Percentiles rank a stretch among this genome's conserved stretches.
phyloP scores from a whole-genome alignment of 1,140 invertebrate genomes.

The Listronotus bonariensis region DNA sequence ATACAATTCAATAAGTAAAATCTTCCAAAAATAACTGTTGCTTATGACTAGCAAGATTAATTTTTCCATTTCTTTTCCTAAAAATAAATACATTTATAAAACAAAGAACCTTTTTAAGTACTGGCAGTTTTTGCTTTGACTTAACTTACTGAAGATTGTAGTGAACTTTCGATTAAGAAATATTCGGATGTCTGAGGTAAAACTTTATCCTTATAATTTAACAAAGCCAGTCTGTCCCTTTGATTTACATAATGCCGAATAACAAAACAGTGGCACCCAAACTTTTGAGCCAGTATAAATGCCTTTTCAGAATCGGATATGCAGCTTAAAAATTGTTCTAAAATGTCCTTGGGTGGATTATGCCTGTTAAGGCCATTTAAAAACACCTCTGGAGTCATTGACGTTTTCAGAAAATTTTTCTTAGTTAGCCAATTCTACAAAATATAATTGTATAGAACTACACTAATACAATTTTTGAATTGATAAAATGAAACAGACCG shows the following conservation, averaged over 20 bases:
- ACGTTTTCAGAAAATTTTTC: conserved; percentile 44
- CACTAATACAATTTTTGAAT: no score
- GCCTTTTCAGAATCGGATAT: conserved; percentile 42
- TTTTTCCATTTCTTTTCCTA: conserved; percentile 39
- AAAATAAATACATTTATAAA: conserved; percentile 17
- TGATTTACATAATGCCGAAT: conserved; percentile 59
- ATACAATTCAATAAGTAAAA: no score
- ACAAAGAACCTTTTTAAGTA: no score
- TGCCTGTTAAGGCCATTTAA: conserved; percentile 43
- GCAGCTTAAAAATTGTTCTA: conserved; percentile 43
- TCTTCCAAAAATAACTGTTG: not conserved
- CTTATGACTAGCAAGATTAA: conserved; percentile 17
- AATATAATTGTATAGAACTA: not conserved
- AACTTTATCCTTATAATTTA: conserved; percentile 59
- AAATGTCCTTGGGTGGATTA: conserved; percentile 44
- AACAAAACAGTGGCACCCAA: conserved; percentile 58
- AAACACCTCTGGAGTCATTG: conserved; percentile 41
- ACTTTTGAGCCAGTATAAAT: conserved; percentile 43
- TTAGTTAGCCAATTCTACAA: conserved; percentile 50
- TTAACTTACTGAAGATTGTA: conserved; percentile 55
- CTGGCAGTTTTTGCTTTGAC: no score
- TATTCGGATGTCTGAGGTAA: conserved; percentile 59
- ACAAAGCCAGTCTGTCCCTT: conserved; percentile 57
- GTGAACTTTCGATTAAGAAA: conserved; percentile 59
- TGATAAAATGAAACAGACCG: no score